Base-by-base conservation (phyloP, 2,113 vertebrate species). In the Oophaga pumilio region DNA sequence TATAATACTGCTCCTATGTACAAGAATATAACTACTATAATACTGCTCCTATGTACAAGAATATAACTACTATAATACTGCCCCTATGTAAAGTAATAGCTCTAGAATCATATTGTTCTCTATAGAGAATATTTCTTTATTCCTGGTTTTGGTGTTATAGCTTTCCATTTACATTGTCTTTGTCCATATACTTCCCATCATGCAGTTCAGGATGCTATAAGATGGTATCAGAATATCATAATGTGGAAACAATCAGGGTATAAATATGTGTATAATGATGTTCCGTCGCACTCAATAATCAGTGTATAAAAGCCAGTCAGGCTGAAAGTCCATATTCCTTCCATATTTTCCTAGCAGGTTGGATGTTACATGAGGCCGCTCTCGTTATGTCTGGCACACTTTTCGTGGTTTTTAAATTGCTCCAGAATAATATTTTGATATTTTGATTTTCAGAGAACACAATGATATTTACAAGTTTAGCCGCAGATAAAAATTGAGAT, bases 281-380 rank as follows among this genome's bases (percentile, higher is more conserved):
- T 82, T 56, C 49, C 74, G 68, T 56, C 53, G 50, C 86, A 87
- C 79, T 76, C 86, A 87, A 82, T 87, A 87, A 82, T 62, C 76
- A 87, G 78, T 12, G 53, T 53, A 82, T 62, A 82, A 86, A 86
- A 85, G 18, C 64, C 84, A 76, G 56, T 85, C 71, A 76, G 59
- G n/a, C 85, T 79, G 76, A 74, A 87, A 76, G 26, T 74, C 26
- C 68, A 82, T 87, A 87, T 82, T 82, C 74, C 56, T 59, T 52
- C 71, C 26, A 80, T 79, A 80, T 80, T 80, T 80, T 8, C 26
- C 14, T 79, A 33, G 79, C 56, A 20, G 86, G 86, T 87, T 62
- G 11, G 57, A 62, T 18, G 53, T 81, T 82, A 82, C 14, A 82
- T 5, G 22, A 87, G 56, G 79, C 66, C 4, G 53, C 57, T 69